These are phyloP conservation scores for Pipistrellus nathusii DNA, from an alignment of 2,797 vertebrate genomes.

Conservation along the genomic window DNA sequence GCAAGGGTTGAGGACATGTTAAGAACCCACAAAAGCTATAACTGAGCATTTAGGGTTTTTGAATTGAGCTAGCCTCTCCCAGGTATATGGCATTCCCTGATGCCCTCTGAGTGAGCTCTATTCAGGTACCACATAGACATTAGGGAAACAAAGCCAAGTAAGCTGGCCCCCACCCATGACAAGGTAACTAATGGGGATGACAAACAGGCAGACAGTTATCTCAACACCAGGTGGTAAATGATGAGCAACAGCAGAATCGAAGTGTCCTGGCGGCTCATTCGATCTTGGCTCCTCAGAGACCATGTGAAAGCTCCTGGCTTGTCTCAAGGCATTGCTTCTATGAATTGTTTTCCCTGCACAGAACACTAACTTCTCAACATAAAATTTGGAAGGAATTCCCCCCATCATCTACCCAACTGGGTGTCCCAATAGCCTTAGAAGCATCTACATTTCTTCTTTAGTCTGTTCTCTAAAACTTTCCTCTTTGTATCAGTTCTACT, in stretches of 20 bases:
- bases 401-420: not conserved
- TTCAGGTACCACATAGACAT: not conserved
- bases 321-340: not conserved
- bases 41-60: not conserved
- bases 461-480: not conserved
- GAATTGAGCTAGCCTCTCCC: not conserved
- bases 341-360: not conserved
- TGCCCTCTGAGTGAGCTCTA: not conserved
- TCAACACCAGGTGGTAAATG: not conserved
- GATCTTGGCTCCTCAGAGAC: not conserved
- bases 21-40: not conserved
- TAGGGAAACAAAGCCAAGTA: not conserved
- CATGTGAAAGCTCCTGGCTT: not conserved
- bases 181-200: not conserved
- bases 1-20: not conserved
- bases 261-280: rapidly evolving
- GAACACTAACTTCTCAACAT: not conserved
- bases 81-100: not conserved
- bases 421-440: not conserved
- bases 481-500: not conserved
- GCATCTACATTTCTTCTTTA: not conserved
- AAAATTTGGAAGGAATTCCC: not conserved
- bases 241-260: rapidly evolving
- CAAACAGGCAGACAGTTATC: not conserved
- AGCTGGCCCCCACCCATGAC: not conserved